These are phyloP conservation scores for Leptatherina wallacei DNA, from an alignment of 2,797 vertebrate genomes.

Conservation along the genomic window DNA sequence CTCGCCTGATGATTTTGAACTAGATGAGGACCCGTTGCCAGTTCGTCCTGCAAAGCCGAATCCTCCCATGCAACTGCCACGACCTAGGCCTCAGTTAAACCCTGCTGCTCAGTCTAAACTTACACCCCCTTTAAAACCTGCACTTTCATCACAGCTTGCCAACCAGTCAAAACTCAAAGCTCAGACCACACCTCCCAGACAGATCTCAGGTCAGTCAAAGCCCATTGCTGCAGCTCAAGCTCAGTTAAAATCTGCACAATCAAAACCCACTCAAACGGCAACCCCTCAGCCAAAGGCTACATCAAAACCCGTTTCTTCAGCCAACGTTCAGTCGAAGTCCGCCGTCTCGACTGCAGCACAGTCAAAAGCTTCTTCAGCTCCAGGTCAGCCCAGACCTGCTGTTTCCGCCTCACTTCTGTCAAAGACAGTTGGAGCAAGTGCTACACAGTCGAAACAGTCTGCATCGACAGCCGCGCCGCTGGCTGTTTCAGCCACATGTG, in stretches of 20 bases:
- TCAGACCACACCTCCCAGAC: conserved; percentile 43
- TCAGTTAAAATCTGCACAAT: conserved; percentile 48
- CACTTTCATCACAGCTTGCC: conserved; percentile 35
- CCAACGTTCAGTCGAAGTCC: conserved; percentile 34
- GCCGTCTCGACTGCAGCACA: conserved; percentile 4
- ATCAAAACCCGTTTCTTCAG: conserved; percentile 24
- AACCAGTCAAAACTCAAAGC: conserved; percentile 53
- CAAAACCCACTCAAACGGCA: conserved; percentile 21
- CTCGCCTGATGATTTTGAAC: conserved; percentile 84
- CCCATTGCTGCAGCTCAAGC: conserved; percentile 15
- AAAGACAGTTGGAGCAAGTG: conserved; percentile 11
- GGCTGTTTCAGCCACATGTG: conserved; percentile 26
- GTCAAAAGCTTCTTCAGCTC: conserved; percentile 29
- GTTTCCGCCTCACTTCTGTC: conserved; percentile 26
- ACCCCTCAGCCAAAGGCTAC: conserved; percentile 37
- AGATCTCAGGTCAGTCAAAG: conserved; percentile 65
- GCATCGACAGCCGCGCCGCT: conserved; percentile 15
- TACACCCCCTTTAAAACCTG: conserved; percentile 32
- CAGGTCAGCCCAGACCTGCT: conserved; percentile 37
- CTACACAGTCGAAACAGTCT: conserved; percentile 25
- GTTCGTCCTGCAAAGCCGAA: conserved; percentile 31
- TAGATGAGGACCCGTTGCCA: conserved; percentile 81
- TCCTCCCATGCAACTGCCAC: conserved; percentile 20
- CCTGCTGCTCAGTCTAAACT: conserved; percentile 30
- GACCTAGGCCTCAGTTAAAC: conserved; percentile 35